These are phyloP conservation scores for Mionectes olivaceus DNA, from an alignment of 2,797 vertebrate species.

Conservation along the genomic window DNA sequence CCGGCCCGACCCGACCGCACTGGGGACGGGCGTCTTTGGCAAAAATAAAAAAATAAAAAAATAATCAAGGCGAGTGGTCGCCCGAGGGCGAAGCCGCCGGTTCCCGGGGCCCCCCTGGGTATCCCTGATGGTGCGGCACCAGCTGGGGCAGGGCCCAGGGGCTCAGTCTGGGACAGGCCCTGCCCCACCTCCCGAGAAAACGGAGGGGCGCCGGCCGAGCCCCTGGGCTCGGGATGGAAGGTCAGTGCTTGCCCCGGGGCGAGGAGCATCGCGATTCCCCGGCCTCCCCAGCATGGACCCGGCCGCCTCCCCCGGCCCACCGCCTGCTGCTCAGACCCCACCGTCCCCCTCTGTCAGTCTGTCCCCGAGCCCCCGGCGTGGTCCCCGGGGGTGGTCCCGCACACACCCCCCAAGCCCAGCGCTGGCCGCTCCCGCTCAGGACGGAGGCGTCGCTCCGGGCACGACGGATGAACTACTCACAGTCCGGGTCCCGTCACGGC, in stretches of 20 bases:
- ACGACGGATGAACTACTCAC: not conserved
- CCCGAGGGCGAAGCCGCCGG: not conserved
- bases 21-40: constrained; percentile 56
- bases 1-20: not conserved
- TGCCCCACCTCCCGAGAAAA: not conserved
- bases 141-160: constrained; percentile 40
- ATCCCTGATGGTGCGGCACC: constrained; percentile 43
- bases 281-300: not conserved
- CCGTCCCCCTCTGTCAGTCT: not conserved
- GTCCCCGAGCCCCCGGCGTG: not conserved
- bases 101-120: not conserved
- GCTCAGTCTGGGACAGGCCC: constrained; percentile 52
- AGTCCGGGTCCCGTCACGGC: not conserved
- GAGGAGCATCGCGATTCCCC: constrained; percentile 25
- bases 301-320: not conserved
- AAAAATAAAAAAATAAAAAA: not conserved
- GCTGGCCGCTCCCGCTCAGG: not conserved
- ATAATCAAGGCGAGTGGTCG: not conserved
- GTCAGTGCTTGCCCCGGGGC: constrained; percentile 61
- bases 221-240: not conserved
- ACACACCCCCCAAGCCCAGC: not conserved
- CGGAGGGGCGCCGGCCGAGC: not conserved
- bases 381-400: not conserved
- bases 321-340: not conserved
- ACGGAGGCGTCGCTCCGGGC: not conserved